Percentiles rank a stretch among this genome's conserved stretches.
phyloP scores from a whole-genome alignment of 2,888 invertebrate species.

The Willowsia nigromaculata region DNA sequence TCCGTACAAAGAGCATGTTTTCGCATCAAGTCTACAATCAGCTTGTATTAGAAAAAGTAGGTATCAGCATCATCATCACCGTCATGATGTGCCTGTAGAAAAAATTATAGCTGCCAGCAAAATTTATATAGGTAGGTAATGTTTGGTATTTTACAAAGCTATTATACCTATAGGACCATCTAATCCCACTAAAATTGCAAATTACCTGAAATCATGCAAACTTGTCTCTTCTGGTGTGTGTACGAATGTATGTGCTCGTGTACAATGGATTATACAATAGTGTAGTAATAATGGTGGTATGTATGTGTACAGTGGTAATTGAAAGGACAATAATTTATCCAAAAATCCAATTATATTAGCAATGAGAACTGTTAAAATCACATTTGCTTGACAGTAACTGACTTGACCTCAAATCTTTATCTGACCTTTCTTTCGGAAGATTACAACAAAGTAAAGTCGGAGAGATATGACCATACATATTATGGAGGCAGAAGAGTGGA shows the following conservation, averaged over 20 bases:
- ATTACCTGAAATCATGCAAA: conserved; percentile 58
- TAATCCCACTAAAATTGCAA: conserved; percentile 47
- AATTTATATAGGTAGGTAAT: not conserved
- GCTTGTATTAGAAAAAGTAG: not conserved
- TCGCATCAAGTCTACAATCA: conserved; percentile 5
- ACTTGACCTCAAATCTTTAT: conserved; percentile 62
- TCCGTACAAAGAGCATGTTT: not conserved
- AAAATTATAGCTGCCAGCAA: not conserved
- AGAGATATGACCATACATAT: no score
- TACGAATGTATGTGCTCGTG: not conserved
- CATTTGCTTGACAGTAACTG: conserved; percentile 59
- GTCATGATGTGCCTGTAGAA: not conserved
- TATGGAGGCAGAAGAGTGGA: no score
- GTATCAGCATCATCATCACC: not conserved
- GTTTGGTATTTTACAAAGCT: not conserved
- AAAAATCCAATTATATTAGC: conserved; percentile 37
- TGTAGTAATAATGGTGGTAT: not conserved
- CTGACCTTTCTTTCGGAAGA: conserved; percentile 37
- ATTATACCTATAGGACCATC: not conserved
- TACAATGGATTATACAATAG: not conserved
- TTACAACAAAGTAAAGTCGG: not conserved
- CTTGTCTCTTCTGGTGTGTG: not conserved
- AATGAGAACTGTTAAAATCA: conserved; percentile 56
- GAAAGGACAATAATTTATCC: conserved; percentile 52
- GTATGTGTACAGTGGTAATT: conserved; percentile 38